Conservation (phyloP, 2,888 invertebrate genomes). For the Drosophila fulvimacula region DNA sequence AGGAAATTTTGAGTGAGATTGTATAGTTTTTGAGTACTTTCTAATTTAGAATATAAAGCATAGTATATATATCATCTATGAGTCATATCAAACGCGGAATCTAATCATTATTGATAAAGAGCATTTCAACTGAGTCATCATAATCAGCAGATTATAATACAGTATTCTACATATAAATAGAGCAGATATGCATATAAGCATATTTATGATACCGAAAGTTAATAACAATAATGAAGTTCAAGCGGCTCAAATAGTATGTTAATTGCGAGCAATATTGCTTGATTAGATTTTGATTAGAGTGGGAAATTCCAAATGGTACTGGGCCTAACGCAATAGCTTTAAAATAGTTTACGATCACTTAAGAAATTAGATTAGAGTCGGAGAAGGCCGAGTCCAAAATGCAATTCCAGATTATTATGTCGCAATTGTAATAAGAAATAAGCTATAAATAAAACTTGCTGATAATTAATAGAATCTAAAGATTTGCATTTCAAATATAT, state of each 20-base stretch:
- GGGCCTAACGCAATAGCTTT: constrained; percentile 22
- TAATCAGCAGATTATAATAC: constrained; percentile 38
- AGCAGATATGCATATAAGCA: constrained; percentile 1
- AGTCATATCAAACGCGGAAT: constrained; percentile 33
- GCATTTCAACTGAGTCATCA: constrained; percentile 42
- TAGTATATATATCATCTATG: constrained; percentile 9
- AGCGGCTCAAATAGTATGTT: constrained; percentile 14
- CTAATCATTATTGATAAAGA: constrained; percentile 43
- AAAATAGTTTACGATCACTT: background rate
- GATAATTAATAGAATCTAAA: constrained; percentile 4
- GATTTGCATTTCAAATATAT: background rate
- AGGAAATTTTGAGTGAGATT: background rate
- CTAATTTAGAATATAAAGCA: constrained; percentile 36
- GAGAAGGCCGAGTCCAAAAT: too few relatives aligned
- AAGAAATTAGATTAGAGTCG: background rate
- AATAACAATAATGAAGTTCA: background rate
- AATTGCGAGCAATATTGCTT: constrained; percentile 16
- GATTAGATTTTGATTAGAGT: constrained; percentile 13
- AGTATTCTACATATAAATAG: constrained; percentile 23
- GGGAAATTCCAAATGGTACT: background rate
- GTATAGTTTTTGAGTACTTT: constrained; percentile 22
- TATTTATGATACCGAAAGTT: background rate
- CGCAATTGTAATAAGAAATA: background rate
- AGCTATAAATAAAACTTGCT: background rate
- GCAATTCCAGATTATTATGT: background rate